Conservation (phyloP, 2,888 invertebrate species). For the Diarsia mendica region DNA sequence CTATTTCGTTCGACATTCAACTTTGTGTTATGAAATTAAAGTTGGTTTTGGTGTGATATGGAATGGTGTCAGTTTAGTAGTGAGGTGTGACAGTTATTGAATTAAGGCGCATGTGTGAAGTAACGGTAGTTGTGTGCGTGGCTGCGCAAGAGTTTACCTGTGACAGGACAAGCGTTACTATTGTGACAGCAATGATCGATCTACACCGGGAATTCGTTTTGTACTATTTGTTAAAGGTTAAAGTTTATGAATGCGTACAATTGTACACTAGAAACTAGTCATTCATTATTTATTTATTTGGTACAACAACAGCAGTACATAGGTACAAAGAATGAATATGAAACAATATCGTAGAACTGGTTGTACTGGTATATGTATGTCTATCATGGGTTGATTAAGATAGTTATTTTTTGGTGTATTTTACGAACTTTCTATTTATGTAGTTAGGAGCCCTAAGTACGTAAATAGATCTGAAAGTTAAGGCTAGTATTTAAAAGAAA, state of each 20-base stretch:
- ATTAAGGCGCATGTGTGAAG: constrained; percentile 72
- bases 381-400: not conserved
- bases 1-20: constrained; percentile 47
- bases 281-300: not conserved
- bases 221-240: constrained; percentile 45
- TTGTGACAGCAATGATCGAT: constrained; percentile 69
- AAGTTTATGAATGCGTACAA: constrained; percentile 21
- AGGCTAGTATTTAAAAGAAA: not conserved
- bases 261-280: not conserved
- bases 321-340: too few species aligned
- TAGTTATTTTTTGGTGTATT: not conserved
- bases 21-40: constrained; percentile 28
- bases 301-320: too few species aligned
- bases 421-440: too few species aligned
- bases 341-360: too few species aligned
- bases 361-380: too few species aligned
- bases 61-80: constrained; percentile 49
- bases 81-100: constrained; percentile 68
- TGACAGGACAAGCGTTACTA: constrained; percentile 61
- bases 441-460: too few species aligned
- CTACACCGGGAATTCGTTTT: constrained; percentile 43
- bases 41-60: constrained; percentile 57
- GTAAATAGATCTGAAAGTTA: not conserved
- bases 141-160: constrained; percentile 65
- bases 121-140: constrained; percentile 71